Evolutionary conservation across 2,888 invertebrate genomes (phyloP), one percentile per base, ranked within the genome.

Genomic region (Eupithecia pulchellata): DNA sequence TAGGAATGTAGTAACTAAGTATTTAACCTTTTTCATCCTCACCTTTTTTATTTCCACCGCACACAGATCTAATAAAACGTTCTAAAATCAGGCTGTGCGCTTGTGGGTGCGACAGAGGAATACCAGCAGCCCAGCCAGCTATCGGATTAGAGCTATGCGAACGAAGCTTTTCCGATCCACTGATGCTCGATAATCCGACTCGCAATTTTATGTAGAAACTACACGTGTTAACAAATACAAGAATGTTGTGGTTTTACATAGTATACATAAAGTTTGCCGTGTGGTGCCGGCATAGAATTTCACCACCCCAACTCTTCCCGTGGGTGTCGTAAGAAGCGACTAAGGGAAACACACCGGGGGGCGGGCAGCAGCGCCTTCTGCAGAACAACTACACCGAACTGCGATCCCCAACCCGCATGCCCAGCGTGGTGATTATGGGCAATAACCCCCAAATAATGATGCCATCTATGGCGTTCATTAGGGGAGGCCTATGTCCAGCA

Each of bases 111-210:
- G 20, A 20, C 20, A 47, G 42, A 47, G 63, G 75, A 74, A 83
- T 82, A 79, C 81, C 79, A 74, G 74, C 75, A 78, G 75, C 78
- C 80, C 78, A 79, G 74, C 75, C 42, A 79, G 74, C 75, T 36
- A 66, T 5, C 65, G 75, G 78, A 82, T 80, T 79, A 81, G 78
- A 79, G 81, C 84, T 81, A 83, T 83, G 69, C 77, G 73, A 68
- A 78, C 79, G 82, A 81, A 83, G 81, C 82, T 69, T 70, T 77
- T 77, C 68, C 68, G 74, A 75, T 78, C 71, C 76, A 79, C 78
- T 78, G 72, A 75, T 69, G 77, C 73, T 75, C 77, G 80, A 83
- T 81, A 81, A 79, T 82, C 77, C 74, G 75, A 74, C 68, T 63
- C 52, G 69, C 69, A 30, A 42, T 29, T 42, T 57, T 29, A 52